phyloP scores from a whole-genome alignment of 2,888 invertebrate genomes.

The Belgica antarctica region DNA sequence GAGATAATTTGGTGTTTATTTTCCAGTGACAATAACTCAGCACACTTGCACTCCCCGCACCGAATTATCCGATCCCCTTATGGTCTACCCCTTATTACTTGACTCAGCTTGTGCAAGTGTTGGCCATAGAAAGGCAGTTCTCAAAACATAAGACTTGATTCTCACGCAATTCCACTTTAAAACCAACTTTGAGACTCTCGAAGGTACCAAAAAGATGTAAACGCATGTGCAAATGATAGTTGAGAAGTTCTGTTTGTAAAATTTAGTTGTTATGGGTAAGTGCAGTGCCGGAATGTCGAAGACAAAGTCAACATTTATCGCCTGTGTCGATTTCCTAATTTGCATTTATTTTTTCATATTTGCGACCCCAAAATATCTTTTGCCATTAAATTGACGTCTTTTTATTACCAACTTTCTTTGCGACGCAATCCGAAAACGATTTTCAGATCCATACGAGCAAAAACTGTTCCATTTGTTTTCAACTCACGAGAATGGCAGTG shows the following conservation, averaged over 20 bases:
- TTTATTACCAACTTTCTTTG: background rate
- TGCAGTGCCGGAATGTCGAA: background rate
- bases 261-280: constrained; percentile 21
- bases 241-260: background rate
- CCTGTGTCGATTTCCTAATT: constrained; percentile 6
- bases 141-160: no score
- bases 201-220: background rate
- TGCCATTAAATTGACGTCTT: constrained; percentile 5
- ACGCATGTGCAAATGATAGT: background rate
- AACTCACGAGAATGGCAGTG: constrained; percentile 70
- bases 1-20: no score
- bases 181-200: no score
- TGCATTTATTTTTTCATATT: background rate
- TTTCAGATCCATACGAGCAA: constrained; percentile 74
- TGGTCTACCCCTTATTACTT: no score
- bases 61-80: no score
- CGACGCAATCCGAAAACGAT: no score
- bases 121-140: no score
- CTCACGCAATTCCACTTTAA: no score
- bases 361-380: background rate
- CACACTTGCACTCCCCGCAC: no score
- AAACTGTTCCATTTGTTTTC: constrained; percentile 78
- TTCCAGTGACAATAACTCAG: no score
- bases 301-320: background rate
- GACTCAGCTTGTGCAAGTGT: no score